phyloP scores from a whole-genome alignment of 2,797 vertebrate genomes.

The Chromobotia macracanthus region DNA sequence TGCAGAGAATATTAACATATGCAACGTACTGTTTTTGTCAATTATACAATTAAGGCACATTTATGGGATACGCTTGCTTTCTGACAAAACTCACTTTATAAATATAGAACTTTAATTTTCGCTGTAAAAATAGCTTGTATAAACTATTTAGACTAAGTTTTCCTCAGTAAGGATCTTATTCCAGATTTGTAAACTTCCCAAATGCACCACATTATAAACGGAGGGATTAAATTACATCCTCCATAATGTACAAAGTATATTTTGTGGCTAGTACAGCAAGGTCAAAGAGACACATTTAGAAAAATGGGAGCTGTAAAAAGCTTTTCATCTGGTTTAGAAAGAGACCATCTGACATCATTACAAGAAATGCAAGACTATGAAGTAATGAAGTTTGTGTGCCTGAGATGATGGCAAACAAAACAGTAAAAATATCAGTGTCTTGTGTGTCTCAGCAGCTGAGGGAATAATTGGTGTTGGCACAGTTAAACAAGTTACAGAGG shows the following conservation, averaged over 20 bases:
- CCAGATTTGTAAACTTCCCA: no score
- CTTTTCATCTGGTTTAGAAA: background rate
- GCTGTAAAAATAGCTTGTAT: no score
- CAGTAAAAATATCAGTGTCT: background rate
- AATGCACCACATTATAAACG: no score
- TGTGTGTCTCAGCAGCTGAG: background rate
- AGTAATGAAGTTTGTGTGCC: background rate
- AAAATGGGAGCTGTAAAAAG: background rate
- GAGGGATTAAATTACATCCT: no score
- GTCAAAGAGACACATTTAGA: background rate
- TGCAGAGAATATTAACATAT: no score
- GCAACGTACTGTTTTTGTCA: no score
- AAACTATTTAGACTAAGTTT: no score
- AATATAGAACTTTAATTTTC: no score
- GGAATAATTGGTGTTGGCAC: background rate
- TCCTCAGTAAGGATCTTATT: no score
- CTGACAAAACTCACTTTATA: no score
- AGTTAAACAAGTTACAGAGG: constrained; percentile 16
- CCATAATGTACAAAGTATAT: no score
- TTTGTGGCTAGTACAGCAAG: background rate
- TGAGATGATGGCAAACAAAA: constrained; percentile 2
- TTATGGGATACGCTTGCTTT: background rate
- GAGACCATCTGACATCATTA: background rate
- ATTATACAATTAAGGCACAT: no score
- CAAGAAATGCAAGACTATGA: background rate